phyloP scores from a whole-genome alignment of 2,113 vertebrate species.

The Eurypyga helias region DNA sequence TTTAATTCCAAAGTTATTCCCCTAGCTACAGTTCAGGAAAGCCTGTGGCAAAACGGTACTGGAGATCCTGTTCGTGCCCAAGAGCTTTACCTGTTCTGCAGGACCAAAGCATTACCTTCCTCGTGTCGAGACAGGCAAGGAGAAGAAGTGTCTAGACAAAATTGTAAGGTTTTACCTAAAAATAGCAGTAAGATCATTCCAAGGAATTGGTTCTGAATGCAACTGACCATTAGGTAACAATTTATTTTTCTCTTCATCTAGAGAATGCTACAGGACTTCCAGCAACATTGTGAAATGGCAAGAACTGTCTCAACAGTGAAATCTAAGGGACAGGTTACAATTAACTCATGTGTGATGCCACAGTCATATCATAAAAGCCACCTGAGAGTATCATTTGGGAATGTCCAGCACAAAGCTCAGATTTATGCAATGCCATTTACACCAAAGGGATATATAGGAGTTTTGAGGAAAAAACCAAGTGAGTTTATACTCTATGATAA shows the following conservation, averaged over 20 bases:
- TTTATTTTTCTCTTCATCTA: neutral
- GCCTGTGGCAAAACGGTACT: neutral
- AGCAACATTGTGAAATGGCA: neutral
- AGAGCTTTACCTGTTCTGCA: neutral
- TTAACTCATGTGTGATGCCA: neutral
- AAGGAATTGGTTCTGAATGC: neutral
- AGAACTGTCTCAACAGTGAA: neutral
- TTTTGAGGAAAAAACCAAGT: neutral
- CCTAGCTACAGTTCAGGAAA: neutral
- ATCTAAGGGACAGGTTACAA: neutral
- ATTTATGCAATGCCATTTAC: neutral
- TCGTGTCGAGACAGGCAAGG: rapidly evolving
- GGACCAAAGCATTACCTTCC: rapidly evolving
- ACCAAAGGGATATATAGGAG: neutral
- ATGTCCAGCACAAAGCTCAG: neutral
- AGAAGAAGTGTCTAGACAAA: neutral
- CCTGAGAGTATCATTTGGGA: neutral
- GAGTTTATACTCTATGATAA: neutral
- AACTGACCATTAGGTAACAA: rapidly evolving
- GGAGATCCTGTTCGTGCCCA: neutral
- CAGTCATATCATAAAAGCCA: neutral
- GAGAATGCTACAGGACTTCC: neutral
- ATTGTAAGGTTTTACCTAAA: neutral
- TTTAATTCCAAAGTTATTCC: neutral
- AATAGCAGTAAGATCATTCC: neutral